Evolutionary conservation across 1,140 invertebrate species (phyloP).

Genomic region (Bombus haemorrhoidalis): DNA sequence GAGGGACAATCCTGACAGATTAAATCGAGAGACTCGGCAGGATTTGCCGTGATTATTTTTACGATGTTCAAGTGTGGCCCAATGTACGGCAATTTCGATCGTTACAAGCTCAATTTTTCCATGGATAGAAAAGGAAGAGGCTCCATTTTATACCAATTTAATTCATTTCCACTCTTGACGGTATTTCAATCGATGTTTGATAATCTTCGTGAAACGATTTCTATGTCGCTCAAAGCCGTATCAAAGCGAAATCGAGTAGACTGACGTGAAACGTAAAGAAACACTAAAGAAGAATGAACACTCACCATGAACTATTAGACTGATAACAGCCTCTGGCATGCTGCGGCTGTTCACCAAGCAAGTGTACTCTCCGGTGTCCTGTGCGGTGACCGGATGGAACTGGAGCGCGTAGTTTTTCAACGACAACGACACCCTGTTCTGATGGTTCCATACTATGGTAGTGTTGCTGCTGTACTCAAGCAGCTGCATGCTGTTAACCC

Average conservation of each 20-base stretch:
- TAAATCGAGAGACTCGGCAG: conserved; percentile 12
- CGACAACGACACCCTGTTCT: conserved; percentile 83
- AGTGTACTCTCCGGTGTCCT: conserved; percentile 86
- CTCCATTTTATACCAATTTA: not conserved
- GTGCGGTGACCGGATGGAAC: conserved; percentile 85
- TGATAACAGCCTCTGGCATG: conserved; percentile 85
- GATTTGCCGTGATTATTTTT: conserved; percentile 35
- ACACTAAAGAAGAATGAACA: not conserved
- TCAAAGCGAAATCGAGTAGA: not conserved
- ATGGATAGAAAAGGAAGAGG: no score
- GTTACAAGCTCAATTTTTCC: no score
- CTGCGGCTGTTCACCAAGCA: conserved; percentile 88
- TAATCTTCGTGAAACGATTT: not conserved
- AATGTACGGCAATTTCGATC: conserved; percentile 30
- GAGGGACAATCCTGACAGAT: not conserved
- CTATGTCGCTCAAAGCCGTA: not conserved
- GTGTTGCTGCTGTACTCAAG: conserved; percentile 83
- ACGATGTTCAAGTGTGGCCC: not conserved
- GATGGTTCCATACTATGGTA: conserved; percentile 83
- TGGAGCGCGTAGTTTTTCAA: conserved; percentile 86
- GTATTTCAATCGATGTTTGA: not conserved
- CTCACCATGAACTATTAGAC: conserved; percentile 87
- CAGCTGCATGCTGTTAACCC: conserved; percentile 78
- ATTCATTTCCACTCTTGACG: no score
- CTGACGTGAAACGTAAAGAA: not conserved